Evolutionary conservation across 2,797 vertebrate species (phyloP), one percentile per base, ranked within the genome.

Genomic region (Anas acuta): DNA sequence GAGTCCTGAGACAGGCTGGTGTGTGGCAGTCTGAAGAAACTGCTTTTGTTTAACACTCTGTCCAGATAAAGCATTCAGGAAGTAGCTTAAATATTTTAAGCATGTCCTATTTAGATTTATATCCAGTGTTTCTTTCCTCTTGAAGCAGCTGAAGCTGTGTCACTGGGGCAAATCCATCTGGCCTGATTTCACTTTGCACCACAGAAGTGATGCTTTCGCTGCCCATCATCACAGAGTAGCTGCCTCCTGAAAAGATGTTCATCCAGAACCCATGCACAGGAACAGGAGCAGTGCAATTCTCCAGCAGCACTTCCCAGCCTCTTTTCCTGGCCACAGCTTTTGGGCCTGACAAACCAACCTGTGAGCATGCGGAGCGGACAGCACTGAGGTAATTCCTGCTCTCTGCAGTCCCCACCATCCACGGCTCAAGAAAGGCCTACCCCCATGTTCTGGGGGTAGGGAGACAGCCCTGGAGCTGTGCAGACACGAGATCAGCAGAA

Each of bases 141-240:
- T 22, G 9, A 75, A 71, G 49, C 54, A 87, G 25, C 43, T 79
- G 54, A 75, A 94, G 41, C 53, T 47, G 30, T 54, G 37, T 66
- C 19, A 41, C 16, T 28, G 37, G 1, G 1, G 32, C 33, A 76
- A 76, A 39, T 32, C 21, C 0, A 0, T 43, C 32, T 33, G 51
- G 23, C 15, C 37, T 32, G 3, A 32, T 91, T 54, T 62, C 64
- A 79, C 2, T 58, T 41, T 39, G 35, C 22, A 49, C 33, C 58
- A 54, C 49, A 76, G 79, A 25, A 13, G 32, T 33, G 37, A 54
- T 7, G 12, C 21, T 72, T 65, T 8, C 18, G 10, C 22, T n/a
- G 41, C 28, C 16, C 0, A 51, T 22, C 14, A 14, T 51, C 39
- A 26, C 32, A 12, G 28, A 64, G n/a, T 60, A 87, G 64, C 18